These are phyloP conservation scores for Lampris megalopsis DNA, from an alignment of 2,113 vertebrate species.

Conservation along the genomic window DNA sequence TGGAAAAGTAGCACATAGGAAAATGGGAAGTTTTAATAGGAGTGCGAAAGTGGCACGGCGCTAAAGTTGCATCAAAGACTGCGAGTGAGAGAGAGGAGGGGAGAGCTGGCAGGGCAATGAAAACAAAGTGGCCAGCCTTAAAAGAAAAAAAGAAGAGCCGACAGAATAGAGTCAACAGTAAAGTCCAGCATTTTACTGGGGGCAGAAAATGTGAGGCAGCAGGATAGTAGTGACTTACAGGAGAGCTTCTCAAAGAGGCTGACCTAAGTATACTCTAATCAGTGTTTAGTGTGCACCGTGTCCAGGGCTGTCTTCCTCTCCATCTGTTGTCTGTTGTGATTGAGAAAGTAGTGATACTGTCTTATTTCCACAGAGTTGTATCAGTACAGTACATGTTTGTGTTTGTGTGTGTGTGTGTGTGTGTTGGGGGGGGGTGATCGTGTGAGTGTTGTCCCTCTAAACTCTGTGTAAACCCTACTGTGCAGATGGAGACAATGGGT, in stretches of 20 bases:
- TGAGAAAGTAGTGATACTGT: conserved; percentile 47
- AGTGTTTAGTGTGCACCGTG: neutral
- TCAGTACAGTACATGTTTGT: conserved; percentile 47
- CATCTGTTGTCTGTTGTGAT: conserved; percentile 39
- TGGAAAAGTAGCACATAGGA: conserved; percentile 27
- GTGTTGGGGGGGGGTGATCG: too few relatives aligned
- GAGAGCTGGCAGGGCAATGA: neutral
- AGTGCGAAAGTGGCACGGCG: conserved; percentile 7
- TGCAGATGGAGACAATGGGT: conserved; percentile 75
- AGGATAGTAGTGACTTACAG: neutral
- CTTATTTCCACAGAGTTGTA: conserved; percentile 24
- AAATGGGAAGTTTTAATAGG: conserved; percentile 23
- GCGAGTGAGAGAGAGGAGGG: neutral
- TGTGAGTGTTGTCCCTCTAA: conserved; percentile 48
- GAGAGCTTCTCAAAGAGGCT: too few relatives aligned
- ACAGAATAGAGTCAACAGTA: neutral
- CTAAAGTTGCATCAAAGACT: conserved; percentile 5
- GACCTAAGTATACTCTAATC: neutral
- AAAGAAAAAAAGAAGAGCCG: neutral
- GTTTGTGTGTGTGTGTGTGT: too few relatives aligned
- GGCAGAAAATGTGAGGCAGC: neutral
- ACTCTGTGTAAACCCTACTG: conserved; percentile 55
- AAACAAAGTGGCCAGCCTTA: conserved; percentile 1
- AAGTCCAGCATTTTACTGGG: neutral
- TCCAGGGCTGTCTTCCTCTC: conserved; percentile 44